A percentile compares a stretch with the other conserved stretches of the same genome.
These are phyloP conservation scores for Eriocheir sinensis DNA, from an alignment of 1,140 invertebrate genomes.

Conservation along the genomic window DNA sequence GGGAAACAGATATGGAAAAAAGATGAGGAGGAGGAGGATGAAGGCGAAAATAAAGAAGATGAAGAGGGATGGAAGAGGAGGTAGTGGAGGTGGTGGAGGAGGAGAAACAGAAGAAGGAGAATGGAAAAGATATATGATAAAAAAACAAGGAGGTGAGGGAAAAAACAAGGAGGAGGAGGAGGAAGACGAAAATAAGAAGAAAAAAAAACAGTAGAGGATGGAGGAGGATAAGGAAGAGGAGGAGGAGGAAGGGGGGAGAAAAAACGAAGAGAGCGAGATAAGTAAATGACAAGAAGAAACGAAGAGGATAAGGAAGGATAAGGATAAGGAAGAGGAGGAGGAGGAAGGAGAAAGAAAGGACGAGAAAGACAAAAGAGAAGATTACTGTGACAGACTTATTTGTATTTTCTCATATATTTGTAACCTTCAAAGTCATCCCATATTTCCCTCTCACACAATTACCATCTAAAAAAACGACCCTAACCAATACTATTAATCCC, in stretches of 20 bases:
- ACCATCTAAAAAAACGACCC: no score
- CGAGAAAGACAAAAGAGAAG: not conserved
- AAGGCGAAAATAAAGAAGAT: not conserved
- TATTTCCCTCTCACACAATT: no score
- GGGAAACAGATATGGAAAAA: no score
- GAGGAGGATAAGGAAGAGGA: no score
- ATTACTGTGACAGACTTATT: not conserved
- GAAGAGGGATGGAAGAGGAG: not conserved
- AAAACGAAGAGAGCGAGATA: no score
- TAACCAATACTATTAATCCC: no score
- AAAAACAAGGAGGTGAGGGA: not conserved
- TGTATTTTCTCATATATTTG: not conserved
- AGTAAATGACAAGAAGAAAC: not conserved
- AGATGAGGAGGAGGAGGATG: no score
- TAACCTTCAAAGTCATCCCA: not conserved
- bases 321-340: slow-evolving; percentile 7
- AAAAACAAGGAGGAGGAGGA: not conserved
- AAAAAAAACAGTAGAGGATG: not conserved
- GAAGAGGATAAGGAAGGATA: not conserved
- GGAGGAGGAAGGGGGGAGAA: no score
- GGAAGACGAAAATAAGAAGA: not conserved
- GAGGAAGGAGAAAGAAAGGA: slow-evolving; percentile 2
- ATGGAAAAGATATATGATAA: no score
- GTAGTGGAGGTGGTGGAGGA: not conserved
- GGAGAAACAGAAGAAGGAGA: not conserved